These are phyloP conservation scores for Dryoscopus gambensis DNA, from an alignment of 2,113 vertebrate genomes.

Conservation along the genomic window DNA sequence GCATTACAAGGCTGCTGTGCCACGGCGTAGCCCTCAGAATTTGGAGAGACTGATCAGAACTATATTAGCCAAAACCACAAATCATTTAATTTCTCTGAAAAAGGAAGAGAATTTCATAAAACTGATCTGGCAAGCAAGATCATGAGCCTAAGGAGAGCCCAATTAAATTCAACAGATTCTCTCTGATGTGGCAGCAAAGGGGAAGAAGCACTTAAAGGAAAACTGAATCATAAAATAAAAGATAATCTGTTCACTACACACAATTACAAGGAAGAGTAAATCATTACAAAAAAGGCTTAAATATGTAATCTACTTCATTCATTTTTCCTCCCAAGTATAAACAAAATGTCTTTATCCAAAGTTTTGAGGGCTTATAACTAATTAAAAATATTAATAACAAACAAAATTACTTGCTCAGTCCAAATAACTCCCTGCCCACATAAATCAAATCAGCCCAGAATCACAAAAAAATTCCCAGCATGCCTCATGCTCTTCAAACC, in stretches of 20 bases:
- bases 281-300: conserved; percentile 27
- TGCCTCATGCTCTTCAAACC: conserved; percentile 41
- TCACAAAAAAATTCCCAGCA: conserved; percentile 37
- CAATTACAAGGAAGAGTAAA: conserved; percentile 47
- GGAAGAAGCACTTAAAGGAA: conserved; percentile 41
- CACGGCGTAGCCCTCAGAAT: neutral
- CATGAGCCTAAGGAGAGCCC: conserved; percentile 25
- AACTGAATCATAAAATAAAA: conserved; percentile 52
- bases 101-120: conserved; percentile 32
- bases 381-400: conserved; percentile 53
- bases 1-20: neutral
- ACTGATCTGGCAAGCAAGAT: conserved; percentile 23
- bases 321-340: conserved; percentile 30
- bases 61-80: neutral
- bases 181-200: conserved; percentile 47
- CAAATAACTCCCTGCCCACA: conserved; percentile 53
- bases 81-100: neutral
- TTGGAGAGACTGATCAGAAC: neutral
- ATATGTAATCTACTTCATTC: conserved; percentile 14
- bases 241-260: conserved; percentile 39
- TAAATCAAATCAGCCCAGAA: conserved; percentile 58
- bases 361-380: conserved; percentile 21
- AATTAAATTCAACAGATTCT: conserved; percentile 52
- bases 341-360: conserved; percentile 28
- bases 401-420: conserved; percentile 45